Percentiles rank a stretch among this genome's conserved stretches.
phyloP scores from a whole-genome alignment of 2,888 invertebrate species.

The Julus scandinavius region DNA sequence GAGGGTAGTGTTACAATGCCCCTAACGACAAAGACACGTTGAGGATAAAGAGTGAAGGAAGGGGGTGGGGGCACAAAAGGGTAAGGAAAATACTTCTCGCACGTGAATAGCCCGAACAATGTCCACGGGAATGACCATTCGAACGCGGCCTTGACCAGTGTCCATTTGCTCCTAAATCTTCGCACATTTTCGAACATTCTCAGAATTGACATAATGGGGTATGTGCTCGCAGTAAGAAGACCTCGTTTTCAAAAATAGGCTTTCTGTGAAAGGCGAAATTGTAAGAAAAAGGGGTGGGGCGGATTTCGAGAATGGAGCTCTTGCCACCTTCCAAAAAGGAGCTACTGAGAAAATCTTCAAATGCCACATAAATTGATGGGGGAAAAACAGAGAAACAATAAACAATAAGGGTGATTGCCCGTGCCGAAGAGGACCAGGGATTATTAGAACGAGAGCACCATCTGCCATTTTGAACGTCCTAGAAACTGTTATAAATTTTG shows the following conservation, averaged over 20 bases:
- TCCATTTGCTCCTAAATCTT: slow-evolving; percentile 12
- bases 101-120: background rate
- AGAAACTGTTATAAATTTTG: too few relatives aligned
- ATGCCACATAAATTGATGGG: background rate
- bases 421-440: background rate
- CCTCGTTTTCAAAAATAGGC: background rate
- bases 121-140: slow-evolving; percentile 10
- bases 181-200: slow-evolving; percentile 19
- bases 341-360: background rate
- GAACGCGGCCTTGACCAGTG: background rate
- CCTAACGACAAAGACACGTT: background rate
- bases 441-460: background rate
- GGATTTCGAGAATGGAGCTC: background rate
- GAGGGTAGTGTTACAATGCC: background rate
- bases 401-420: background rate
- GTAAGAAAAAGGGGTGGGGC: background rate
- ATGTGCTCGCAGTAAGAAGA: background rate
- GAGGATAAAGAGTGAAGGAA: background rate
- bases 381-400: background rate
- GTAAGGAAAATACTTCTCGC: background rate
- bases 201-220: background rate
- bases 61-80: background rate
- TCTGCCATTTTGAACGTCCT: background rate
- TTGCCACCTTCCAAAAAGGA: background rate
- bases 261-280: background rate